Percentiles rank a stretch among this genome's conserved stretches.
phyloP scores from a whole-genome alignment of 1,140 invertebrate species.

The Pararge aegeria region DNA sequence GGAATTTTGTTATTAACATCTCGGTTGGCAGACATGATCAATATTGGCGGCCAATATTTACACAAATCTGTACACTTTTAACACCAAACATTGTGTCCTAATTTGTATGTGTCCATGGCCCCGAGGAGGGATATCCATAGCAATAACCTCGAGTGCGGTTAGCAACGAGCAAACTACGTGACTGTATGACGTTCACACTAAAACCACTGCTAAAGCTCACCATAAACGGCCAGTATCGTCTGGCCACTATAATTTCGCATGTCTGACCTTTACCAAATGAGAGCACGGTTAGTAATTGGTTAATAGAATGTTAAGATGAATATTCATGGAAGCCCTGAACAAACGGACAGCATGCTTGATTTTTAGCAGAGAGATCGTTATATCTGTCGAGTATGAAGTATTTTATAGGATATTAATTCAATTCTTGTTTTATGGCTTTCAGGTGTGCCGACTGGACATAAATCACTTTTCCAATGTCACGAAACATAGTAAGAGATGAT shows the following conservation, averaged over 20 bases:
- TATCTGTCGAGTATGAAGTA: neutral
- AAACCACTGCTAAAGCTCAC: constrained; percentile 14
- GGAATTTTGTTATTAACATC: constrained; percentile 56
- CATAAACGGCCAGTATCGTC: constrained; percentile 21
- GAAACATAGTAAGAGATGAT: too few species aligned
- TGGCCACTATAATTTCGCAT: constrained; percentile 24
- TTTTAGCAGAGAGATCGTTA: constrained; percentile 3
- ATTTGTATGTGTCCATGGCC: constrained; percentile 51
- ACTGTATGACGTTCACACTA: constrained; percentile 20
- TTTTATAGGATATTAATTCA: neutral
- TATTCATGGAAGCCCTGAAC: constrained; percentile 5
- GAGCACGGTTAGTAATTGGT: constrained; percentile 13
- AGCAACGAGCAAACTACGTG: constrained; percentile 29
- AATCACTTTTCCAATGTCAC: neutral
- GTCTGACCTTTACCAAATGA: constrained; percentile 20
- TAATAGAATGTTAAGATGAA: constrained; percentile 10
- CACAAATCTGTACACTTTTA: constrained; percentile 71
- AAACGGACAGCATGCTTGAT: neutral
- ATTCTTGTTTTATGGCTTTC: neutral
- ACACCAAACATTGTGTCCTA: constrained; percentile 66
- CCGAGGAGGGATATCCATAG: constrained; percentile 22
- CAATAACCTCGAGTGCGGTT: constrained; percentile 30
- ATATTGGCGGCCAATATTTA: constrained; percentile 65
- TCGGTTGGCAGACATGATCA: constrained; percentile 61
- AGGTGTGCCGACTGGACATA: neutral